These are phyloP conservation scores for Ceyx melanurus DNA, from an alignment of 2,113 vertebrate species.

Conservation along the genomic window DNA sequence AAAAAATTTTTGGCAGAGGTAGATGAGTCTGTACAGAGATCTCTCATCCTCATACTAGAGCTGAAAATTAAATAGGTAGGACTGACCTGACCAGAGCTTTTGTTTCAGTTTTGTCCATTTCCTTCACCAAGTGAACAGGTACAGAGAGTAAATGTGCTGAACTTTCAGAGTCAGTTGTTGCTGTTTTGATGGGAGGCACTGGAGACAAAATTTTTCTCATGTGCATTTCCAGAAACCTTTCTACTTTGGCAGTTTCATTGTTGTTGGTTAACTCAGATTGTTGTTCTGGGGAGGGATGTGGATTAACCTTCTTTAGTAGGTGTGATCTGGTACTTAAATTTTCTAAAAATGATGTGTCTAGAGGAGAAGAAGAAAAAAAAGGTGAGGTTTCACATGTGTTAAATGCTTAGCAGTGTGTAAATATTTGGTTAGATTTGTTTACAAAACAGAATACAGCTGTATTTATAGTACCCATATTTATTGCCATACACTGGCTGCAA, in stretches of 20 bases:
- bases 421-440: background rate
- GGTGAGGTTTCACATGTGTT: background rate
- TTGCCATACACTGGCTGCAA: background rate
- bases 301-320: background rate
- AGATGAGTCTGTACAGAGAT: background rate
- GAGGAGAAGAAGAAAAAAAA: background rate
- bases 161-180: constrained; percentile 22
- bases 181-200: constrained; percentile 70
- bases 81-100: constrained; percentile 59
- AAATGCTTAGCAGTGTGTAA: background rate
- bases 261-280: background rate
- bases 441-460: background rate
- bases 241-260: background rate
- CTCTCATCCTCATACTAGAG: background rate
- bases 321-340: constrained; percentile 34
- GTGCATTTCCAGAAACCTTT: constrained; percentile 69
- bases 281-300: background rate
- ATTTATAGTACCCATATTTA: background rate
- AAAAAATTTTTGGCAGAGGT: background rate
- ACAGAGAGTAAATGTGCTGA: constrained; percentile 34
- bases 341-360: constrained; percentile 49
- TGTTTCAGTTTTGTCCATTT: constrained; percentile 19
- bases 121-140: constrained; percentile 59
- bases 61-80: background rate
- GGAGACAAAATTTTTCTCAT: constrained; percentile 73